These are phyloP conservation scores for Lophius piscatorius DNA, from an alignment of 2,113 vertebrate genomes.

Conservation along the genomic window DNA sequence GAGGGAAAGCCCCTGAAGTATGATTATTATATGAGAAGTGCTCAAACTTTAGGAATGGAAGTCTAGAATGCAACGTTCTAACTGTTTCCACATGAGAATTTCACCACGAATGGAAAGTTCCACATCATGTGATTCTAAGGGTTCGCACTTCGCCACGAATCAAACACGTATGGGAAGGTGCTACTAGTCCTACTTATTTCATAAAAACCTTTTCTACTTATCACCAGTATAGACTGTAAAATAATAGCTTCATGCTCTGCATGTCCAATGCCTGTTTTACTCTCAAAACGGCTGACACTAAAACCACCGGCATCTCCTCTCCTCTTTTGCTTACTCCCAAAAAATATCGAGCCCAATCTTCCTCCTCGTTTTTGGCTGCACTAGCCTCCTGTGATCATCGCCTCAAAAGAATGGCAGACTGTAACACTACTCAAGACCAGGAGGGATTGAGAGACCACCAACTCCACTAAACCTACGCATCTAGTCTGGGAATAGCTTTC, in stretches of 20 bases:
- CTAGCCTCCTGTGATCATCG: slow-evolving; percentile 34
- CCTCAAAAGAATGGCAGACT: slow-evolving; percentile 54
- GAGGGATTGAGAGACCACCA: slow-evolving; percentile 42
- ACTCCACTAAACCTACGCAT: slow-evolving; percentile 45
- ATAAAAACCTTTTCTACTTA: slow-evolving; percentile 21
- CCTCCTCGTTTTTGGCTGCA: neutral
- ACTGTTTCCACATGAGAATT: too few species aligned
- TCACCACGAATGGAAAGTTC: too few species aligned
- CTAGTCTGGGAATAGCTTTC: slow-evolving; percentile 51
- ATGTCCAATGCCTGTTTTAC: slow-evolving; percentile 26
- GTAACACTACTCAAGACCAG: slow-evolving; percentile 33
- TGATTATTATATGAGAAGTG: too few species aligned
- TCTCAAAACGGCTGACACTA: slow-evolving; percentile 38
- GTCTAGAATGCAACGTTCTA: too few species aligned
- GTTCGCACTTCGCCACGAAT: neutral
- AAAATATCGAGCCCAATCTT: slow-evolving; percentile 34
- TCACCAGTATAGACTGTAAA: slow-evolving; percentile 20
- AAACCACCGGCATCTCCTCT: slow-evolving; percentile 25
- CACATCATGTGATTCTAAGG: neutral
- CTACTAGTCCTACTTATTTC: slow-evolving; percentile 7
- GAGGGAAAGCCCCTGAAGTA: too few species aligned
- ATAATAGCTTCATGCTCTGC: slow-evolving; percentile 21
- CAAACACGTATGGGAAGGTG: slow-evolving; percentile 9
- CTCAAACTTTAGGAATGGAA: too few species aligned
- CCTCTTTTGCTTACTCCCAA: slow-evolving; percentile 37